These are phyloP conservation scores for Plutella xylostella DNA, from an alignment of 2,888 invertebrate genomes.

Conservation along the genomic window DNA sequence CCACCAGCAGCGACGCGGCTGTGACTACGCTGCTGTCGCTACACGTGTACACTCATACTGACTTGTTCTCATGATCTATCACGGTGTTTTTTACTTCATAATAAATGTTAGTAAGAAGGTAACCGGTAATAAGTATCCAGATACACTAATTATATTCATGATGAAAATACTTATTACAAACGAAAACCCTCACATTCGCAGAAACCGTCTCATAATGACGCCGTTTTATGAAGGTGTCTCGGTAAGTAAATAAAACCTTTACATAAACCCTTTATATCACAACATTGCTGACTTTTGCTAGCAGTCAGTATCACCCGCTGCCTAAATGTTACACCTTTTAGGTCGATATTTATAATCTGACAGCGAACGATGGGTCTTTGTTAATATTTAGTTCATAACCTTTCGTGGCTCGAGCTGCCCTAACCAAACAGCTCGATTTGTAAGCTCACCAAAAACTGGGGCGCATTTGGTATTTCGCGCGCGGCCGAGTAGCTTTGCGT, in stretches of 20 bases:
- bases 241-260: constrained; percentile 3
- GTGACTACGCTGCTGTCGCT: constrained; percentile 36
- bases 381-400: constrained; percentile 56
- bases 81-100: neutral
- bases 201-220: neutral
- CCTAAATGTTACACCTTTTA: constrained; percentile 30
- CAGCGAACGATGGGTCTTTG: constrained; percentile 30
- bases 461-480: constrained; percentile 67
- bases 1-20: constrained; percentile 36
- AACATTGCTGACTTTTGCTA: constrained; percentile 9
- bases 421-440: constrained; percentile 64
- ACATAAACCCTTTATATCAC: constrained; percentile 8
- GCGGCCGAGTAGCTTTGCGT: constrained; percentile 57
- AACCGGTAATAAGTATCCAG: too few species aligned
- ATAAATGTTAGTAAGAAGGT: constrained; percentile 2
- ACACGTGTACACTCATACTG: neutral
- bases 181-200: neutral
- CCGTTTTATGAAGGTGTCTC: neutral
- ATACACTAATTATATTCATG: too few species aligned
- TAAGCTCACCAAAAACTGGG: constrained; percentile 53
- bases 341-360: constrained; percentile 39
- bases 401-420: constrained; percentile 44
- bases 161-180: neutral
- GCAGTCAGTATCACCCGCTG: constrained; percentile 23
- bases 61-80: neutral